A percentile compares a stretch with the other conserved stretches of the same genome.
Conservation (phyloP, 2,888 invertebrate species). For the Lithophane semibrunnea region DNA sequence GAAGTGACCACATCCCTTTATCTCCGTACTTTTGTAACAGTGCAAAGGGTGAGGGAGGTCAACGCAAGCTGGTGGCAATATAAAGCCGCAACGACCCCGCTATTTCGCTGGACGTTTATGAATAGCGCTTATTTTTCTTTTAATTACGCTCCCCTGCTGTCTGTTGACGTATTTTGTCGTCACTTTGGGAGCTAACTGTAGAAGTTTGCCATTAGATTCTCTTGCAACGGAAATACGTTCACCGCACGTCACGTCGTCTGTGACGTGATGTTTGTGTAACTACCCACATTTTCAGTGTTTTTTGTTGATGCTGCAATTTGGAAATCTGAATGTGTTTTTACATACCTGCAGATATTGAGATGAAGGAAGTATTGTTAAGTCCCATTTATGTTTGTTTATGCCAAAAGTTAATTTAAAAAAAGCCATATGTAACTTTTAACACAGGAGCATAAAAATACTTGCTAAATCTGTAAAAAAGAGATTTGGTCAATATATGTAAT, state of each 20-base stretch:
- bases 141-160: constrained; percentile 85
- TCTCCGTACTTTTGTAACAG: constrained; percentile 11
- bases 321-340: background rate
- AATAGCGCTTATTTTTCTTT: constrained; percentile 90
- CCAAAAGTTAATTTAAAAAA: background rate
- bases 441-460: background rate
- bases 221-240: constrained; percentile 56
- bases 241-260: constrained; percentile 51
- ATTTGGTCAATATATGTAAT: background rate
- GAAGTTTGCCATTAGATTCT: constrained; percentile 59
- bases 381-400: background rate
- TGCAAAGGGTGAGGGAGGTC: constrained; percentile 69
- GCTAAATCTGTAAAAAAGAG: constrained; percentile 5
- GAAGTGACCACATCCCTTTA: constrained; percentile 42
- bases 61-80: constrained; percentile 75
- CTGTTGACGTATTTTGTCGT: constrained; percentile 78
- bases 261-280: constrained; percentile 48
- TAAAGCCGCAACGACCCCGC: constrained; percentile 83
- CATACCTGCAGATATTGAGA: background rate
- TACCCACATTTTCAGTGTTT: constrained; percentile 36
- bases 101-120: constrained; percentile 87
- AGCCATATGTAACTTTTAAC: too few species aligned
- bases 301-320: constrained; percentile 44
- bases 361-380: background rate
- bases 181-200: constrained; percentile 60